Percentiles rank a stretch among this genome's conserved stretches.
phyloP scores from a whole-genome alignment of 2,888 invertebrate genomes.

The Dryobotodes eremita region DNA sequence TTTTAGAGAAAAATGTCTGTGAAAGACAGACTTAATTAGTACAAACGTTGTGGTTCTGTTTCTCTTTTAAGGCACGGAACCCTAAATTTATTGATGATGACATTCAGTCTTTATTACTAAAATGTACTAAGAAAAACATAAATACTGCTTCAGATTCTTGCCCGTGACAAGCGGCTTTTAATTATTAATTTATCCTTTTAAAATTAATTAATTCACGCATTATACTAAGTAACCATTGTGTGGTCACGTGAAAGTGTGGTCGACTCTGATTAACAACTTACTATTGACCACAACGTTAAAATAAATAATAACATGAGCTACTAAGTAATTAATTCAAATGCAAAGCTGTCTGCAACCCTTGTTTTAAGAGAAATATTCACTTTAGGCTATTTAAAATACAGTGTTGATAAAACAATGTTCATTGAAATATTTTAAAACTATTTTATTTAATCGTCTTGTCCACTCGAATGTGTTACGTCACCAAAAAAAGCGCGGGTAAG shows the following conservation, averaged over 20 bases:
- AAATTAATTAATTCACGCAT: not conserved
- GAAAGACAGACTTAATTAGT: not conserved
- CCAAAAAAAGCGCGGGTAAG: too few relatives aligned
- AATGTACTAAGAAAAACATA: not conserved
- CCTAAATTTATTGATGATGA: not conserved
- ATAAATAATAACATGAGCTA: not conserved
- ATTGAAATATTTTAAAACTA: not conserved
- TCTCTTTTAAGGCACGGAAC: not conserved
- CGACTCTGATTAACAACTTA: constrained; percentile 1
- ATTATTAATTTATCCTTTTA: not conserved
- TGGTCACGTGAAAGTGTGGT: constrained; percentile 22
- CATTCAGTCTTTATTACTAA: not conserved
- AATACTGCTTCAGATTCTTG: not conserved
- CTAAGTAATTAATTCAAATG: constrained; percentile 2
- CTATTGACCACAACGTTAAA: constrained; percentile 13
- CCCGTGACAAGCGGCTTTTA: not conserved
- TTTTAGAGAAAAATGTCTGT: not conserved
- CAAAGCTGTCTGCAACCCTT: not conserved
- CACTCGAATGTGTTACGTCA: too few relatives aligned
- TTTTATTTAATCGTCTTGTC: not conserved
- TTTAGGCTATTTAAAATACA: not conserved
- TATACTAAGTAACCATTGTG: not conserved
- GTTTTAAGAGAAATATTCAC: not conserved
- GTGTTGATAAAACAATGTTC: not conserved
- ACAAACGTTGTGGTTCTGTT: not conserved